phyloP scores from a whole-genome alignment of 2,113 vertebrate species.

The Tenrec ecaudatus region DNA sequence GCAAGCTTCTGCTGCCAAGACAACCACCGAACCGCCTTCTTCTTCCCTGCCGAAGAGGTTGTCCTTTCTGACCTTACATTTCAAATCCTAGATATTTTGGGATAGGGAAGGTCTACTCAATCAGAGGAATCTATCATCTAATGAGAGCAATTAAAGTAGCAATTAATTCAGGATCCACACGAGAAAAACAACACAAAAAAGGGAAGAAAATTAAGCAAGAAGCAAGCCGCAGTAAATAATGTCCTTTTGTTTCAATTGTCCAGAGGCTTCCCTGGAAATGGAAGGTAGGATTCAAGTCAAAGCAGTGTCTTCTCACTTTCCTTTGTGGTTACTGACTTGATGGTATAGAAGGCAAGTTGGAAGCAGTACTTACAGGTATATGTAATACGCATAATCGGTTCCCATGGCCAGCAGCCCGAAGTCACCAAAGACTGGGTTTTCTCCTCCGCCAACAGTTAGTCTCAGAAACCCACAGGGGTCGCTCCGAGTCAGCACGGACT shows the following conservation, averaged over 20 bases:
- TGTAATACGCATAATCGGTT: not conserved
- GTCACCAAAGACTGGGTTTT: no score
- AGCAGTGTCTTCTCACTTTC: not conserved
- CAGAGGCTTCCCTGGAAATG: not conserved
- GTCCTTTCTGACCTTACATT: conserved; percentile 67
- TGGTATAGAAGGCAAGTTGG: not conserved
- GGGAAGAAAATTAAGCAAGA: conserved; percentile 9
- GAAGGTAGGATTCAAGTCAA: not conserved
- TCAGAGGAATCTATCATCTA: conserved; percentile 60
- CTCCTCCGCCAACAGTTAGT: no score
- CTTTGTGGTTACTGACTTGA: not conserved
- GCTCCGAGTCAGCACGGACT: no score
- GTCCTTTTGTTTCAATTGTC: conserved; percentile 33
- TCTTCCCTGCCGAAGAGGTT: not conserved
- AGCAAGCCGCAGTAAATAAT: not conserved
- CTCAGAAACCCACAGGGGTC: no score
- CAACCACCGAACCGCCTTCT: not conserved
- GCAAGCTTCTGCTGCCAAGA: conserved; percentile 56
- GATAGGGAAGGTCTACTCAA: conserved; percentile 57
- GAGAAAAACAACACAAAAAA: conserved; percentile 20
- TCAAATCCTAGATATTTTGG: conserved; percentile 49
- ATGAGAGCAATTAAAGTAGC: conserved; percentile 68
- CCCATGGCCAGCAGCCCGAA: not conserved
- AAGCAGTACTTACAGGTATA: not conserved
- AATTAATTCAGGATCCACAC: conserved; percentile 46